Conservation (phyloP, 1,140 invertebrate genomes). For the Sitodiplosis mosellana region DNA sequence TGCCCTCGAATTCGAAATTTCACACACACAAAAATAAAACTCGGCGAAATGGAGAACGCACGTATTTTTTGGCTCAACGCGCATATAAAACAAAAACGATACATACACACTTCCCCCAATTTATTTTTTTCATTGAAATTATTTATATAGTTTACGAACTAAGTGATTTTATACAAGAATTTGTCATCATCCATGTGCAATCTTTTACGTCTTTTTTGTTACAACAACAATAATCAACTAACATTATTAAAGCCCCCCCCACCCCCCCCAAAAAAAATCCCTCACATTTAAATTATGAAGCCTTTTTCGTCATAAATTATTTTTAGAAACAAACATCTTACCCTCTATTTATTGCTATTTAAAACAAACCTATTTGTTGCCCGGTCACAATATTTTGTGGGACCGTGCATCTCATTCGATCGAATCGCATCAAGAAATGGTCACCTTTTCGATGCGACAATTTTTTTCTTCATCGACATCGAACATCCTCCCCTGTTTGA, state of each 20-base stretch:
- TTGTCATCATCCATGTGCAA: background rate
- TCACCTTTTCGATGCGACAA: slow-evolving; percentile 1
- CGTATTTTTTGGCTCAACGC: background rate
- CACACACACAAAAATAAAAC: too few species aligned
- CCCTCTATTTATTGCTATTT: too few species aligned
- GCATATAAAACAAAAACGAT: background rate
- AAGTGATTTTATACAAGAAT: too few species aligned
- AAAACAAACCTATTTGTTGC: too few species aligned
- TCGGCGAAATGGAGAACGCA: background rate
- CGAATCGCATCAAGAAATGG: slow-evolving; percentile 4
- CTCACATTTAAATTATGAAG: background rate
- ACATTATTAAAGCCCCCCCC: too few species aligned
- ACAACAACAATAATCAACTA: too few species aligned
- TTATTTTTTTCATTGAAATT: background rate
- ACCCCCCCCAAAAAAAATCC: background rate
- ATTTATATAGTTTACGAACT: background rate
- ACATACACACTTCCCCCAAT: background rate
- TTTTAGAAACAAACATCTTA: background rate
- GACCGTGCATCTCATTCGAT: too few species aligned
- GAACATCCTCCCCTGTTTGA: slow-evolving; percentile 3
- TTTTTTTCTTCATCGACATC: slow-evolving; percentile 11
- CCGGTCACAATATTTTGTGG: too few species aligned
- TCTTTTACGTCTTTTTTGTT: background rate
- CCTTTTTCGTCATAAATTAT: background rate
- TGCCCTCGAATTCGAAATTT: too few species aligned